Base-by-base conservation (phyloP, 2,113 vertebrate species). In the Ammodytes dubius region DNA sequence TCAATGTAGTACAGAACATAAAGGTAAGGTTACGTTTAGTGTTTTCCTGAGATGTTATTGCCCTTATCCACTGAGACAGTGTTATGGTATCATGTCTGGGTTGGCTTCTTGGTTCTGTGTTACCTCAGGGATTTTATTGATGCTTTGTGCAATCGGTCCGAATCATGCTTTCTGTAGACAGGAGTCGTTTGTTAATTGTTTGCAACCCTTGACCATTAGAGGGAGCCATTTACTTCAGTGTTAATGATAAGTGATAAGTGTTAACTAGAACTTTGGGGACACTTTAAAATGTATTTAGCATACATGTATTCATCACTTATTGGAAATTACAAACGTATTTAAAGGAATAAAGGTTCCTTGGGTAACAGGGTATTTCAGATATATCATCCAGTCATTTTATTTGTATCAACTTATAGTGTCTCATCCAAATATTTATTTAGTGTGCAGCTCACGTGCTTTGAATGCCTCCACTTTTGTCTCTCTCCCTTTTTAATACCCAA, bases 191-290 rank as follows among this genome's bases (percentile, higher is more conserved):
- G 4, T 35, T 57, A 35, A 43, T 79, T 17, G 45, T 15, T 40
- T 14, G 5, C 17, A 39, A 27, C 15, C 5, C 1, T 11, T 66
- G 15, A 42, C 46, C 65, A 43, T 27, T 6, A 52, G 19, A 71
- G 54, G 59, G 52, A 66, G 40, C 40, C 42, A 60, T 61, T 87
- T 40, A 65, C 9, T 14, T 81, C 58, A 45, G 6, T 71, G 19
- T 46, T 42, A 37, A 58, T 37, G 35, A 37, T 13, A n/a, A n/a
- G n/a, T n/a, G n/a, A n/a, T n/a, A n/a, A n/a, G n/a, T n/a, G n/a
- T n/a, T 2, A 56, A 15, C 5, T 35, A 19, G 15, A 19, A 66
- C 45, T 56, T 73, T 8, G 14, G 12, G 12, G 58, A 5, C 9
- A 35, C 35, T 39, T n/a, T 39, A 27, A 80, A 7, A 64, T 49